Evolutionary conservation across 2,113 vertebrate species (phyloP).

Genomic region (Grammomys surdaster): DNA sequence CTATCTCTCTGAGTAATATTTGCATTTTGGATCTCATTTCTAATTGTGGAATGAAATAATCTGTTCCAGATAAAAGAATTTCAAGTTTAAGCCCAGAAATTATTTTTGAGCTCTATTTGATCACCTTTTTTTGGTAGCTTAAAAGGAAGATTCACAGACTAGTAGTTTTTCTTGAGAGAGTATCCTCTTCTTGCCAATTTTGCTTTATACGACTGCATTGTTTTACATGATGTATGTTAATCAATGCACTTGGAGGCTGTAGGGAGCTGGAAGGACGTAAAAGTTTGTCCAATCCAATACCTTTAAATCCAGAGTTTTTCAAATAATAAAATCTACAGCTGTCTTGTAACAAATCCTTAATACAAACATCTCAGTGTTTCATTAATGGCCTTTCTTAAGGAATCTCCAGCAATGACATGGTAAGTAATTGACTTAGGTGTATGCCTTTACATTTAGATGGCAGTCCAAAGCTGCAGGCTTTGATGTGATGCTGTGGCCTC

Average conservation of each 20-base stretch:
- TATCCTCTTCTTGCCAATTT: conserved; percentile 79
- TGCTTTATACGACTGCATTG: conserved; percentile 82
- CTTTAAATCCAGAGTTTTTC: conserved; percentile 67
- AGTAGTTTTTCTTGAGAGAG: conserved; percentile 81
- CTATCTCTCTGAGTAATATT: conserved; percentile 83
- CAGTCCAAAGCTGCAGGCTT: neutral
- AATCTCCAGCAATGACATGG: neutral
- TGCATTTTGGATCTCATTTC: conserved; percentile 84
- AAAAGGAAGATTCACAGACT: conserved; percentile 74
- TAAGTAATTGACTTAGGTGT: neutral
- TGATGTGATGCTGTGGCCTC: neutral
- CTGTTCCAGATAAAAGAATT: conserved; percentile 85
- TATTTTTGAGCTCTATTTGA: conserved; percentile 83
- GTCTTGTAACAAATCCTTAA: conserved; percentile 70
- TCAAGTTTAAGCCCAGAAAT: conserved; percentile 84
- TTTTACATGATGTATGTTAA: conserved; percentile 84
- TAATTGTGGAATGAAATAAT: conserved; percentile 84
- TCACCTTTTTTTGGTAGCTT: conserved; percentile 74
- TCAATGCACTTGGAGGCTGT: conserved; percentile 78
- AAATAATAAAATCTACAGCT: conserved; percentile 77
- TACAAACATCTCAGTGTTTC: conserved; percentile 58
- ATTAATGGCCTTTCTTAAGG: conserved; percentile 10
- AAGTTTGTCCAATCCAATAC: conserved; percentile 77
- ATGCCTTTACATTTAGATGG: neutral
- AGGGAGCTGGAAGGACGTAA: conserved; percentile 79